Base-by-base conservation (phyloP, 2,113 vertebrate genomes). In the Synchiropus splendidus region DNA sequence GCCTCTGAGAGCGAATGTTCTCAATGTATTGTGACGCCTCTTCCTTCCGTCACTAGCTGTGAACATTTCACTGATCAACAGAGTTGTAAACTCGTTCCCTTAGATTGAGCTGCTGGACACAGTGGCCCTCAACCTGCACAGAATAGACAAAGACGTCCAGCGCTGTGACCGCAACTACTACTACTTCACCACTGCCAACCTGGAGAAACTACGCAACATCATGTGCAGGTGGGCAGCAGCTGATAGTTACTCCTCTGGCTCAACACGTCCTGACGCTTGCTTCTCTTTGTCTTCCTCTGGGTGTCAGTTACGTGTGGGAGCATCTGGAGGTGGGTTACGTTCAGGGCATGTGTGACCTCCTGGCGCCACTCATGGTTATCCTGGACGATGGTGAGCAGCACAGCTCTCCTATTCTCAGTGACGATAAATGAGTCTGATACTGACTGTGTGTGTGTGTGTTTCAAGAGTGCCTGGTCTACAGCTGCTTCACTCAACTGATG, bases 151-250 rank as follows among this genome's bases (percentile, higher is more conserved):
- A 79, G 95, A 99, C 0, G 94, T 98, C 44, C 93, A 98, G 77
- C 84, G 95, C 15, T 99, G 95, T 0, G 95, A 99, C 85, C 87
- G 95, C 31, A 99, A 92, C 83, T 99, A 94, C 60, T 95, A 92
- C 83, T 99, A 97, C 85, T 99, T 99, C 85, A 94, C 89, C 0
- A 88, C 92, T 0, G 61, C 83, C 65, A 99, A 99, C 83, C 81
- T 99, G 78, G 92, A 97, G 78, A 98, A 98, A 48, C 87, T 99
- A 36, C 89, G 92, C 16, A 98, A 98, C 42, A 70, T 99, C 64
- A 99, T 99, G 95, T 99, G 94, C 94, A 98, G 95, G 95, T 99
- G n/a, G n/a, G n/a, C n/a, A n/a, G n/a, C n/a, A n/a, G n/a, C n/a
- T n/a, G n/a, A n/a, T n/a, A 80, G 56, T 5, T 4, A 27, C 21